Percentiles rank a stretch among this genome's conserved stretches.
Evolutionary conservation across 2,888 invertebrate genomes (phyloP).

Genomic region (Palloptera scutellata): DNA sequence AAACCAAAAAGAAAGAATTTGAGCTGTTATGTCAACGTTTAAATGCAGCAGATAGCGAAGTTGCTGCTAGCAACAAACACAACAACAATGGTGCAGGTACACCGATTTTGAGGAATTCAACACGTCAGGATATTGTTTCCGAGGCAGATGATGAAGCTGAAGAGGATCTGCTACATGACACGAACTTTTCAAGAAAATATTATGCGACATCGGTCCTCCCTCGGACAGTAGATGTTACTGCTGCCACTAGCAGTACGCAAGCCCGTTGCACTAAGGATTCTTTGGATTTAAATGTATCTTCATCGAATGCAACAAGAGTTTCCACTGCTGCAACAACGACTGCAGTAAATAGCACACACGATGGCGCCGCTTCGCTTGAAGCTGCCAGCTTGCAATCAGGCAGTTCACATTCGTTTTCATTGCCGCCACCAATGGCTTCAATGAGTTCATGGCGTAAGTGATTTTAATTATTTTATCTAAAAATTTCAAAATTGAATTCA

Average conservation of each 20-base stretch:
- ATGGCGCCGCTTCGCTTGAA: slow-evolving; percentile 56
- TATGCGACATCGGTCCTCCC: slow-evolving; percentile 37
- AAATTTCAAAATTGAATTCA: no score
- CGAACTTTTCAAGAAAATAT: slow-evolving; percentile 38
- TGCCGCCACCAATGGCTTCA: slow-evolving; percentile 57
- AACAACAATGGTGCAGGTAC: slow-evolving; percentile 15
- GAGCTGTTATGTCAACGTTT: slow-evolving; percentile 50
- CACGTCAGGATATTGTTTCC: slow-evolving; percentile 42
- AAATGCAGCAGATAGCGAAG: slow-evolving; percentile 36
- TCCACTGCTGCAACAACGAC: slow-evolving; percentile 54
- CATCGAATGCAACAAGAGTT: slow-evolving; percentile 45
- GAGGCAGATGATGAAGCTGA: slow-evolving; percentile 59
- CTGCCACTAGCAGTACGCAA: slow-evolving; percentile 35
- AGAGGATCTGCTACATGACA: slow-evolving; percentile 51
- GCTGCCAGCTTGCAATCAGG: slow-evolving; percentile 61
- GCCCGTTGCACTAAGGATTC: slow-evolving; percentile 33
- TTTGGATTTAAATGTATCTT: slow-evolving; percentile 36
- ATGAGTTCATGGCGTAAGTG: slow-evolving; percentile 55
- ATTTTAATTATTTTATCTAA: not conserved
- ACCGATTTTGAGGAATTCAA: not conserved
- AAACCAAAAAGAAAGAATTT: slow-evolving; percentile 60
- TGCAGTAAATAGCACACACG: slow-evolving; percentile 48
- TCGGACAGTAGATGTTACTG: slow-evolving; percentile 25
- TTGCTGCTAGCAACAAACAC: slow-evolving; percentile 7
- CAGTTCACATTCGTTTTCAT: slow-evolving; percentile 60